These are phyloP conservation scores for Nemoura dubitans DNA, from an alignment of 2,888 invertebrate genomes.

Conservation along the genomic window DNA sequence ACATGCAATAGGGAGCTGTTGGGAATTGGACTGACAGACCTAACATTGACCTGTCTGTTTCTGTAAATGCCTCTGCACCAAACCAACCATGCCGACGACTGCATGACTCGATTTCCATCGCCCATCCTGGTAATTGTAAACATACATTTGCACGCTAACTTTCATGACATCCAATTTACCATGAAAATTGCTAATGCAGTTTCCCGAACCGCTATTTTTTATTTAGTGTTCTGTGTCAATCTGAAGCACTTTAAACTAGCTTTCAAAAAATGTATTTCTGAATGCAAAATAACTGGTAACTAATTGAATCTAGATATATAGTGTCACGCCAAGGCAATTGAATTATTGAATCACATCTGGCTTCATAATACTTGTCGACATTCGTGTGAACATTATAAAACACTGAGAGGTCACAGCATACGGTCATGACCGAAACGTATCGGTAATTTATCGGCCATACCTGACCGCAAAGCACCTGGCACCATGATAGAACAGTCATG, in stretches of 20 bases:
- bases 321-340: too few species aligned
- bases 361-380: not conserved
- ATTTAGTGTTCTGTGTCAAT: not conserved
- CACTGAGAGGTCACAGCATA: not conserved
- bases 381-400: too few species aligned
- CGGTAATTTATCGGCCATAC: not conserved
- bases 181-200: not conserved
- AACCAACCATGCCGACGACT: not conserved
- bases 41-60: not conserved
- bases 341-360: too few species aligned
- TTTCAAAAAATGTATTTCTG: too few species aligned
- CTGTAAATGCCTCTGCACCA: not conserved
- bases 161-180: not conserved
- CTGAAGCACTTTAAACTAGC: not conserved
- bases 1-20: not conserved
- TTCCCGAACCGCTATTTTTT: not conserved
- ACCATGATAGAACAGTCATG: not conserved
- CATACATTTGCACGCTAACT: not conserved
- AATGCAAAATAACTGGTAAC: too few species aligned
- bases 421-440: not conserved
- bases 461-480: not conserved
- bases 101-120: not conserved
- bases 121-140: constrained; percentile 5
- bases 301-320: too few species aligned
- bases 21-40: too few species aligned